phyloP scores from a whole-genome alignment of 2,113 vertebrate genomes.

The Suncus etruscus region DNA sequence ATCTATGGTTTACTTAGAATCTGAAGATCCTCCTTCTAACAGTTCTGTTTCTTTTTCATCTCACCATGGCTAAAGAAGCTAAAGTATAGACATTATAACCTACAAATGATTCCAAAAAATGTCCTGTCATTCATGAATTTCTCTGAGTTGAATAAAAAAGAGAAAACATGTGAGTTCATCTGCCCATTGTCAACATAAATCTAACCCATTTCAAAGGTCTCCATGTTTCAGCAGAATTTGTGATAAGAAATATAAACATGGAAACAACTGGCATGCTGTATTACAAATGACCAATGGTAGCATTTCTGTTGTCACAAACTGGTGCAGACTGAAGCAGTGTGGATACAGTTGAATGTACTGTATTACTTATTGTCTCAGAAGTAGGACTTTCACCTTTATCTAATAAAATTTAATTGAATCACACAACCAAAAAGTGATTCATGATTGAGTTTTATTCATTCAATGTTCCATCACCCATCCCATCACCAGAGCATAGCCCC shows the following conservation, averaged over 20 bases:
- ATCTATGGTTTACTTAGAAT: constrained; percentile 80
- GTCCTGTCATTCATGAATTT: constrained; percentile 84
- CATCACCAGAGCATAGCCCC: too few relatives aligned
- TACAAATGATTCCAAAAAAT: constrained; percentile 77
- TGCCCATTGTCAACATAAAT: constrained; percentile 83
- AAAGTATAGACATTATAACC: constrained; percentile 84
- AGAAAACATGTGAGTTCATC: constrained; percentile 66
- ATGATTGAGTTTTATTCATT: too few relatives aligned
- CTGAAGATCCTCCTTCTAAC: constrained; percentile 78
- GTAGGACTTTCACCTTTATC: neutral
- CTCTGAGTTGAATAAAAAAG: constrained; percentile 82
- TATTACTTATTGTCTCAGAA: neutral
- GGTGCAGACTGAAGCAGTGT: neutral
- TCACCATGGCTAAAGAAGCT: constrained; percentile 89
- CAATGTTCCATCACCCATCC: too few relatives aligned
- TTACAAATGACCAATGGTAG: constrained; percentile 47
- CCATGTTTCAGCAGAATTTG: constrained; percentile 67
- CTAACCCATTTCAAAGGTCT: constrained; percentile 69
- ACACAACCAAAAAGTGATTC: too few relatives aligned
- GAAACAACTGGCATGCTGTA: constrained; percentile 29
- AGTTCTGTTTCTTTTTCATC: constrained; percentile 87
- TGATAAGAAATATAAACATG: constrained; percentile 66
- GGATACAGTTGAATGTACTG: neutral
- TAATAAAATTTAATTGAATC: neutral
- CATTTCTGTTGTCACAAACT: neutral